Evolutionary conservation across 1,140 invertebrate genomes (phyloP).

Genomic region (Parasteatoda tepidariorum): DNA sequence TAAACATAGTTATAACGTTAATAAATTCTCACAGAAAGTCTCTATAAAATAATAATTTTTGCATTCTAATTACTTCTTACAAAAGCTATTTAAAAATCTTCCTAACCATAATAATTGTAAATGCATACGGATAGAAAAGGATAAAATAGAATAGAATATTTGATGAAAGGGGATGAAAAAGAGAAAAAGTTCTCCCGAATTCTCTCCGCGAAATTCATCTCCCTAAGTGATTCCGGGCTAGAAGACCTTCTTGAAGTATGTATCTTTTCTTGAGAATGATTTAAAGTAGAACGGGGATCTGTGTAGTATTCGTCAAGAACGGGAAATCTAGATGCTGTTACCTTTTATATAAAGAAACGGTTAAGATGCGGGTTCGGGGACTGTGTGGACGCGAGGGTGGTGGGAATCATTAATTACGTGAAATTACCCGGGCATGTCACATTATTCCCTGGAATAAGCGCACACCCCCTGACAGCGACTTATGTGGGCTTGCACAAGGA

Average conservation of each 20-base stretch:
- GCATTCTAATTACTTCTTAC: too few relatives aligned
- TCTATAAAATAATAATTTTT: too few relatives aligned
- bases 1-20: too few relatives aligned
- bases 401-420: conserved; percentile 40
- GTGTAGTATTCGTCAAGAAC: conserved; percentile 29
- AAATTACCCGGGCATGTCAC: conserved; percentile 53
- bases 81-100: too few relatives aligned
- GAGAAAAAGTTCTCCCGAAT: too few relatives aligned
- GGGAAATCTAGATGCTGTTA: background rate
- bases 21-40: too few relatives aligned
- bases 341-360: background rate
- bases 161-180: too few relatives aligned
- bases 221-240: too few relatives aligned
- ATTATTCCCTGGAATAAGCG: conserved; percentile 47
- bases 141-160: too few relatives aligned
- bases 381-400: background rate
- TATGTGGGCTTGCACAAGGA: background rate
- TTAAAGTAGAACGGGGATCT: conserved; percentile 10
- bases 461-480: background rate
- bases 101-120: too few relatives aligned
- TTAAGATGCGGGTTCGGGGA: background rate
- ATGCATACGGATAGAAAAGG: too few relatives aligned
- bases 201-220: too few relatives aligned
- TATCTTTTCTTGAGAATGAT: conserved; percentile 6
- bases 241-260: background rate